Evolutionary conservation across 2,113 vertebrate genomes (phyloP), one percentile per base, ranked within the genome.

Genomic region (Phyllostomus discolor): DNA sequence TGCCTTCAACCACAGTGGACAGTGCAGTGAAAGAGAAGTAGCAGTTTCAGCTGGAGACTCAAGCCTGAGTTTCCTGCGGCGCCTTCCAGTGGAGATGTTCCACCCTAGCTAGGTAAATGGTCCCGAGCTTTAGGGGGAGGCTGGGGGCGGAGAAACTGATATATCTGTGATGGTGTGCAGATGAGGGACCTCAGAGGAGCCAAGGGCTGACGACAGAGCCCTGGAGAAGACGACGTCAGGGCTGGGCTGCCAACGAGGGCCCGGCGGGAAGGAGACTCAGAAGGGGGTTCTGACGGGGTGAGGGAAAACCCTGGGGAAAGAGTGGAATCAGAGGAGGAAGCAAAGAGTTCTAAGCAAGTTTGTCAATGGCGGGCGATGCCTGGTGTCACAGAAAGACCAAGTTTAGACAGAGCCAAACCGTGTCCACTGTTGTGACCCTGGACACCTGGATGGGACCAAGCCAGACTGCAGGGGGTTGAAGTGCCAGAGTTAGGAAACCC

Each of bases 1-100:
- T 11, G 7, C 19, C 0, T 33, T 64, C 33, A 16, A 0, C 46
- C 67, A n/a, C 4, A 0, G 2, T 22, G 15, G 62, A 33, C 28
- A 50, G 8, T 4, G 35, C 57, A 26, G 19, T 33, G 78, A 81
- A 31, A 24, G n/a, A 48, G 33, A 31, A 90, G 70, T 24, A 31
- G 62, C 31, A 2, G 2, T 69, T 38, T 88, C 48, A 38, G 31
- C 46, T 43, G 78, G 35, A 62, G 73, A 35, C 4, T 35, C 35
- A 52, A 48, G 11, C 59, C 35, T 28, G 57, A 22, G 66, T 50
- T 50, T 84, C 57, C 59, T 20, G 43, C 2, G 28, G 28, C 26
- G 33, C 50, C 41, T 46, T 38, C n/a, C 33, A 4, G 10, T 33
- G 67, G 66, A 54, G 16, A 35, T 80, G 41, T 6, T 86, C 57